These are phyloP conservation scores for Hormaphis cornu DNA, from an alignment of 1,140 invertebrate genomes.

Conservation along the genomic window DNA sequence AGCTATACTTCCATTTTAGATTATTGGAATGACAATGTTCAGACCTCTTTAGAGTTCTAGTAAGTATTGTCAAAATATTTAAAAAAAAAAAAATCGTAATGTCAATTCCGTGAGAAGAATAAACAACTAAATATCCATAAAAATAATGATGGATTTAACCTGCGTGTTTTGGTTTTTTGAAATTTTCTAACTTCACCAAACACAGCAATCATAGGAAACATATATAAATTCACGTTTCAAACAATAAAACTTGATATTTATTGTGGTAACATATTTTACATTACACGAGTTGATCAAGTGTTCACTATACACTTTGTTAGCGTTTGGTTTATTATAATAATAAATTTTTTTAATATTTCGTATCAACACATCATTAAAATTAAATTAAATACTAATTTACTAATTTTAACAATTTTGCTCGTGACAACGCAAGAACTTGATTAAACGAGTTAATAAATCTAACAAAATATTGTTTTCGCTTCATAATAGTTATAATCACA, in stretches of 20 bases:
- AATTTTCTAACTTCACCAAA: too few relatives aligned
- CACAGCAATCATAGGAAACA: too few relatives aligned
- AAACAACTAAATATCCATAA: too few relatives aligned
- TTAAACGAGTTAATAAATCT: not conserved
- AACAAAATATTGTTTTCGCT: not conserved
- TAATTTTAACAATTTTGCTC: not conserved
- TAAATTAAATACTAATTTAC: not conserved
- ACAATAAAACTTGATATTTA: constrained; percentile 3
- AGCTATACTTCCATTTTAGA: too few relatives aligned
- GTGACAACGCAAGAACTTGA: not conserved
- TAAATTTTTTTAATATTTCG: not conserved
- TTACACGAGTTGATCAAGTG: not conserved
- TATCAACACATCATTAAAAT: not conserved
- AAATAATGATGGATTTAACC: too few relatives aligned
- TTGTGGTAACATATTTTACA: not conserved
- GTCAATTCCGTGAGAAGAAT: too few relatives aligned
- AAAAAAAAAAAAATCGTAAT: too few relatives aligned
- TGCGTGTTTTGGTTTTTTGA: too few relatives aligned
- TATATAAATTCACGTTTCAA: not conserved
- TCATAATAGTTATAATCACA: not conserved
- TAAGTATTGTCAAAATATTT: too few relatives aligned
- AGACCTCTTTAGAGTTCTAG: too few relatives aligned
- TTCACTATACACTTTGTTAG: not conserved
- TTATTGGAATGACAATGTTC: too few relatives aligned
- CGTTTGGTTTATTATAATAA: not conserved